Evolutionary conservation across 1,140 invertebrate species (phyloP).

Genomic region (Brachionus angularis): DNA sequence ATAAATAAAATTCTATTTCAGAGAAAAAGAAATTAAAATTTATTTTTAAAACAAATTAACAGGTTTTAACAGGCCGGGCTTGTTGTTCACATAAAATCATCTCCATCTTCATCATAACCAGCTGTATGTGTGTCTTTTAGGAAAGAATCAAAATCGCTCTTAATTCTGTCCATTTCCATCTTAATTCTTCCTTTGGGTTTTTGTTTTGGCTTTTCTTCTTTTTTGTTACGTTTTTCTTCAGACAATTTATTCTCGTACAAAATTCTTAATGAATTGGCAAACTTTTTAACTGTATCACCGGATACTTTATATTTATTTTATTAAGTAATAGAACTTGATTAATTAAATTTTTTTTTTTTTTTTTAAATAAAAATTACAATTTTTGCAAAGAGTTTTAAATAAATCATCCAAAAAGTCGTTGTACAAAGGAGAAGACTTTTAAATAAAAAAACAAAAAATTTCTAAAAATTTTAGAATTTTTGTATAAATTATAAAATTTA

Average conservation of each 20-base stretch:
- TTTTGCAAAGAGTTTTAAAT: conserved; percentile 32
- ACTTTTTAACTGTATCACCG: conserved; percentile 11
- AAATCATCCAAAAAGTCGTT: conserved; percentile 30
- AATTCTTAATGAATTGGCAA: conserved; percentile 3
- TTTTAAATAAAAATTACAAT: neutral
- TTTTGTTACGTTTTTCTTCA: conserved; percentile 40
- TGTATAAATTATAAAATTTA: neutral
- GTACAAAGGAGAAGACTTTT: conserved; percentile 11
- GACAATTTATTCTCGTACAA: neutral
- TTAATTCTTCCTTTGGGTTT: conserved; percentile 31
- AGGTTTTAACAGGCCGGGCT: no score
- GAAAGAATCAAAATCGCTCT: conserved; percentile 30
- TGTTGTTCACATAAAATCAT: conserved; percentile 43
- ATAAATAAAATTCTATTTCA: no score
- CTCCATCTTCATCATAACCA: conserved; percentile 16
- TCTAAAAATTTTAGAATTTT: neutral
- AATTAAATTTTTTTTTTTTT: no score
- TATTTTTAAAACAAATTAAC: no score
- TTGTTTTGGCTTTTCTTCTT: conserved; percentile 20
- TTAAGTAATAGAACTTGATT: no score
- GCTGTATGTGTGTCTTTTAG: neutral
- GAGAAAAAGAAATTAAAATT: no score
- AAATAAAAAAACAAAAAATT: neutral
- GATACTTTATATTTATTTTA: neutral
- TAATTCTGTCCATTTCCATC: conserved; percentile 19